phyloP scores from a whole-genome alignment of 2,797 vertebrate species.

The Craterocephalus amniculus region DNA sequence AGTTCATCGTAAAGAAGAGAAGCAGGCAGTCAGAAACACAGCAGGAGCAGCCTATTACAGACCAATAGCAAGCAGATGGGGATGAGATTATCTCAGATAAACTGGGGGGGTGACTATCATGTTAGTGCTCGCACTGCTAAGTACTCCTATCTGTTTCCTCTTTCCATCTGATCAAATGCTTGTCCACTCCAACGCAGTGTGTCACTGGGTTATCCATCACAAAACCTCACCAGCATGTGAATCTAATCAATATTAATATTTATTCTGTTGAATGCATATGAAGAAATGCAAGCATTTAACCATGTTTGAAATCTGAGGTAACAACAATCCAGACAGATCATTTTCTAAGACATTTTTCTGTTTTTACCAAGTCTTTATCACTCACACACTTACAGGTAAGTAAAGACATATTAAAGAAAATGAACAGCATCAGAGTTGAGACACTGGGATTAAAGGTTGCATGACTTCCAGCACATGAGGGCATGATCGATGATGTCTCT shows the following conservation, averaged over 20 bases:
- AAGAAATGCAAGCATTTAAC: neutral
- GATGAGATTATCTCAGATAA: conserved; percentile 78
- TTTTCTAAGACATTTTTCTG: conserved; percentile 2
- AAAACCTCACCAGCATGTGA: conserved; percentile 33
- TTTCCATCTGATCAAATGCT: conserved; percentile 46
- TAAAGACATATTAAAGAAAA: conserved; percentile 29
- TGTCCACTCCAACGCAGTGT: conserved; percentile 21
- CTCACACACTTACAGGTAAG: conserved; percentile 35
- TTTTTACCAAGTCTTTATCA: conserved; percentile 43
- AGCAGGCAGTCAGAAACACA: conserved; percentile 60
- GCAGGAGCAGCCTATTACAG: conserved; percentile 68
- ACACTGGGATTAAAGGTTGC: conserved; percentile 48
- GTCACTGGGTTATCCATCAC: conserved; percentile 31
- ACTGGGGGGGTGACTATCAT: conserved; percentile 52
- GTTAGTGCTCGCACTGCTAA: conserved; percentile 27
- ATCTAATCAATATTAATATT: conserved; percentile 16
- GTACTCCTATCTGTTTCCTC: conserved; percentile 65
- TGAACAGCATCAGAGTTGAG: conserved; percentile 37
- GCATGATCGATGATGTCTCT: conserved; percentile 22
- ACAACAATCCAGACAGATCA: neutral
- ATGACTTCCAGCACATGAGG: conserved; percentile 43
- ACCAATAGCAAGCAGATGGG: conserved; percentile 76
- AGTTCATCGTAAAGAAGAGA: conserved; percentile 42
- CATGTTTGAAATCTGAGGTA: neutral
- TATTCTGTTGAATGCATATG: conserved; percentile 1